A percentile compares a stretch with the other conserved stretches of the same genome.
Conservation (phyloP, 2,797 vertebrate species). For the Mallotus villosus region DNA sequence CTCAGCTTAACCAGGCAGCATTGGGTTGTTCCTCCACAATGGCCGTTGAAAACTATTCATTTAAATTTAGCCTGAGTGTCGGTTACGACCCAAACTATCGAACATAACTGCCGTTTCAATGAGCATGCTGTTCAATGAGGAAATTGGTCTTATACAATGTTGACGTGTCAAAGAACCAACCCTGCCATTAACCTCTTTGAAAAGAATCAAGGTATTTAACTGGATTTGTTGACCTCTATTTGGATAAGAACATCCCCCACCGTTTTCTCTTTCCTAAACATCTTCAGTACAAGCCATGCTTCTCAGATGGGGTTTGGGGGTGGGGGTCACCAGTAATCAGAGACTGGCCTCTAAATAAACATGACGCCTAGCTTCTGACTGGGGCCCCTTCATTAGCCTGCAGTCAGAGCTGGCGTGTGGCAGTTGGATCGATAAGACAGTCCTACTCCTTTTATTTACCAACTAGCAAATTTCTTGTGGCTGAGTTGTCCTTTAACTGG, state of each 20-base stretch:
- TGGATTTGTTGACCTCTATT: conserved; percentile 60
- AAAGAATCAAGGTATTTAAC: conserved; percentile 59
- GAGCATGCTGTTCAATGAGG: background rate
- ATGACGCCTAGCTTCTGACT: conserved; percentile 59
- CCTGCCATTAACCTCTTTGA: conserved; percentile 30
- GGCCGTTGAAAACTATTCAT: background rate
- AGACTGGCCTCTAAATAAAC: conserved; percentile 70
- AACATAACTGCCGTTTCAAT: background rate
- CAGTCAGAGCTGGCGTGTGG: conserved; percentile 63
- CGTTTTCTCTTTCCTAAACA: conserved; percentile 39
- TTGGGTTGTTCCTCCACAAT: background rate
- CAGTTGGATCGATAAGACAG: conserved; percentile 80
- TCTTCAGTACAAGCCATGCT: conserved; percentile 36
- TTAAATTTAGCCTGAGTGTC: no score
- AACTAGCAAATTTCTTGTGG: conserved; percentile 80
- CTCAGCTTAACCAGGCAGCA: background rate
- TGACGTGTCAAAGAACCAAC: conserved; percentile 57
- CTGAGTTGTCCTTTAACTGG: conserved; percentile 79
- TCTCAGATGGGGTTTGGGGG: conserved; percentile 55
- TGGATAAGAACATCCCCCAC: conserved; percentile 40
- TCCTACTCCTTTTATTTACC: conserved; percentile 84
- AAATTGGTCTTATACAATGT: conserved; percentile 42
- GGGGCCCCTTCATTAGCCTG: conserved; percentile 74
- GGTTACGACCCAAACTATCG: no score
- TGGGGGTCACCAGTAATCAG: conserved; percentile 57